Evolutionary conservation across 2,113 vertebrate genomes (phyloP).

Genomic region (Amphiprion ocellaris): DNA sequence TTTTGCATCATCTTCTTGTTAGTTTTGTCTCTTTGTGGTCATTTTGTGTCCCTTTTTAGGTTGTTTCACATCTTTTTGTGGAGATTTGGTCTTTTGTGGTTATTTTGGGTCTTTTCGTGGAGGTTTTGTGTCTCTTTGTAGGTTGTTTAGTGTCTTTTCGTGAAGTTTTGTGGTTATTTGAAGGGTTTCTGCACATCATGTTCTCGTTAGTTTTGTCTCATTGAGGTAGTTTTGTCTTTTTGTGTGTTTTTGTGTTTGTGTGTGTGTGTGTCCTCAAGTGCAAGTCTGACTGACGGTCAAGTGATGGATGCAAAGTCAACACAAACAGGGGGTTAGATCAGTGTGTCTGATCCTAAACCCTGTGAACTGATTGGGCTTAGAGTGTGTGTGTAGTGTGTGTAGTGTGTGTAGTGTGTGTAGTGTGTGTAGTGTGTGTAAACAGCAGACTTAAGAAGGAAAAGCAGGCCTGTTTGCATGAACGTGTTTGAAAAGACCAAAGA

Average conservation of each 20-base stretch:
- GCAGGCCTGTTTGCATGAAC: conserved; percentile 29
- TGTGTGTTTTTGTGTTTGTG: conserved; percentile 6
- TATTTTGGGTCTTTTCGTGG: too few species aligned
- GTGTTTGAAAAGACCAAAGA: conserved; percentile 10
- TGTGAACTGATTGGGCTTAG: conserved; percentile 13
- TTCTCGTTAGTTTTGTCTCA: too few species aligned
- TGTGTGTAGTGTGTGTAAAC: conserved; percentile 23
- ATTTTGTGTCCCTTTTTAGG: too few species aligned
- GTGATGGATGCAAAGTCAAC: conserved; percentile 25
- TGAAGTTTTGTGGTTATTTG: too few species aligned
- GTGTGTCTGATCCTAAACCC: conserved; percentile 27
- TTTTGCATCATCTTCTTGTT: too few species aligned
- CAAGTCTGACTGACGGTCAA: conserved; percentile 26
- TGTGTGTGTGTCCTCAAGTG: conserved; percentile 17
- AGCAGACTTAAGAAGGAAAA: conserved; percentile 11
- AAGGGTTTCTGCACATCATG: too few species aligned
- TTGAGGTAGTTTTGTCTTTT: not conserved
- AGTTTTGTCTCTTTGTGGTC: too few species aligned
- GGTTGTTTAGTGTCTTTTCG: too few species aligned
- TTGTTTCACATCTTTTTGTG: too few species aligned
- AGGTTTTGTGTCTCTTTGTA: too few species aligned
- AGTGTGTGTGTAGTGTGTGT: not conserved
- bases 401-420: conserved; percentile 30
- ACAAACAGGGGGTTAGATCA: conserved; percentile 11
- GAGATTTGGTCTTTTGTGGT: too few species aligned